Evolutionary conservation across 2,797 vertebrate species (phyloP).

Genomic region (Halcyon badia): DNA sequence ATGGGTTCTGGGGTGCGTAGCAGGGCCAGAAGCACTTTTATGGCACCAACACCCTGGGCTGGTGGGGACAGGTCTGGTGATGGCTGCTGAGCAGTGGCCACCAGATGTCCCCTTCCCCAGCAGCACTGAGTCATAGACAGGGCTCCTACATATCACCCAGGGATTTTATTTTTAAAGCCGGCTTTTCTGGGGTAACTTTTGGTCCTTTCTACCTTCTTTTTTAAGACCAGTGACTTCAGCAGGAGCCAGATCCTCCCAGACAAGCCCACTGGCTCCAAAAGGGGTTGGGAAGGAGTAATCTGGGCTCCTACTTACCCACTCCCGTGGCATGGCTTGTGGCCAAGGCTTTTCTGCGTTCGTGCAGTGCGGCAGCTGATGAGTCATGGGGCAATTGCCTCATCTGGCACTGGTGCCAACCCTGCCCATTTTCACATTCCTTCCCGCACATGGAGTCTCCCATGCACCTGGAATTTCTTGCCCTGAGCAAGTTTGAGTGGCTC

Average conservation of each 20-base stretch:
- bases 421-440: slow-evolving; percentile 7
- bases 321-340: fast-evolving
- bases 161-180: background rate
- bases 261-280: fast-evolving
- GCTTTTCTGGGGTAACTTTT: fast-evolving
- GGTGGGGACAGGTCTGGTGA: fast-evolving
- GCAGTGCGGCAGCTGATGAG: background rate
- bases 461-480: background rate
- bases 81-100: background rate
- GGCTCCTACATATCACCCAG: fast-evolving
- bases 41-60: fast-evolving
- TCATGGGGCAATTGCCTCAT: background rate
- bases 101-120: background rate
- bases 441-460: background rate
- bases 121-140: fast-evolving
- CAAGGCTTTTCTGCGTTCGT: fast-evolving
- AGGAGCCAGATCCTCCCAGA: background rate
- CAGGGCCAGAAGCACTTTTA: fast-evolving
- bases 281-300: background rate
- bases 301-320: background rate
- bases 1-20: background rate
- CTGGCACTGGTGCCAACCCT: fast-evolving
- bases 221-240: fast-evolving
- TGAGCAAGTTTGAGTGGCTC: fast-evolving
- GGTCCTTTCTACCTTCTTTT: background rate